A percentile compares a stretch with the other conserved stretches of the same genome.
These are phyloP conservation scores for Halisarca cf. caerulea DNA, from an alignment of 37 sponge, comb jelly and placozoan genomes.

Conservation along the genomic window DNA sequence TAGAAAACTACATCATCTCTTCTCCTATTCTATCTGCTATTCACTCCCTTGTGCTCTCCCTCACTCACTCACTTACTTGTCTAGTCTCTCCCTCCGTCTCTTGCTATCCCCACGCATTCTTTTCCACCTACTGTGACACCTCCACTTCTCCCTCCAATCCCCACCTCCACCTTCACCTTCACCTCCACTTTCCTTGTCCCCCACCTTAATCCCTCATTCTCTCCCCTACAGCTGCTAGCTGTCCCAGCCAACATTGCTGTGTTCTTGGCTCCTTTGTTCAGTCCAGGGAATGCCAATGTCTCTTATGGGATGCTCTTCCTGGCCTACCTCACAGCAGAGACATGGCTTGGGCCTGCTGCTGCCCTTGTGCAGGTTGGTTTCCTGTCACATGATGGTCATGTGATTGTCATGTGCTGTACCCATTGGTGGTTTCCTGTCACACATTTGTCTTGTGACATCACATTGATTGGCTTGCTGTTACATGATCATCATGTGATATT, in stretches of 20 bases:
- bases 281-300: conserved; percentile 17
- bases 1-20: no score
- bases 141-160: not conserved
- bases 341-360: conserved; percentile 90
- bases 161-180: no score
- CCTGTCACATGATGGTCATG: no score
- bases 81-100: not conserved
- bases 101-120: not conserved
- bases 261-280: conserved; percentile 52
- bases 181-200: no score
- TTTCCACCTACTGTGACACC: not conserved
- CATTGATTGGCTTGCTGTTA: no score
- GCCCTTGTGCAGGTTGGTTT: conserved; percentile 75
- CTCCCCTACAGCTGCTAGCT: conserved; percentile 53
- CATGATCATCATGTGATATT: no score
- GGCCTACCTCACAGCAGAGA: conserved; percentile 89
- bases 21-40: no score
- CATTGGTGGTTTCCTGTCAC: no score
- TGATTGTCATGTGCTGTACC: no score
- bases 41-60: not conserved
- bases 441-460: no score
- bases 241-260: conserved; percentile 70
- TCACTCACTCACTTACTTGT: not conserved
- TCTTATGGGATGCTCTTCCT: conserved; percentile 82
- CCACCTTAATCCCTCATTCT: not conserved